These are phyloP conservation scores for Ispidina lecontei DNA, from an alignment of 2,797 vertebrate species.

Conservation along the genomic window DNA sequence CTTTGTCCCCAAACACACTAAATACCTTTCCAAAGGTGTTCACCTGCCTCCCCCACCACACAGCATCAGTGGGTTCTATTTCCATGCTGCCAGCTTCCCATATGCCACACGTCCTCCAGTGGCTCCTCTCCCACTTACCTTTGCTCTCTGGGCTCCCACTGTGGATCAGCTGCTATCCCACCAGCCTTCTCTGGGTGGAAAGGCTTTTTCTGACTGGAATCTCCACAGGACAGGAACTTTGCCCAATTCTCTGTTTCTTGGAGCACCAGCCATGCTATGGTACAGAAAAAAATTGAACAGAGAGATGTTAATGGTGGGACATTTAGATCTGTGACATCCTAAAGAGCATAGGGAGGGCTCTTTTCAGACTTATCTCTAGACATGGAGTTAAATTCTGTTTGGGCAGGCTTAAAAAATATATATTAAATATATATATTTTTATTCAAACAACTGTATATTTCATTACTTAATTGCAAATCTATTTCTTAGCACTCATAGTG, in stretches of 20 bases:
- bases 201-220: not conserved
- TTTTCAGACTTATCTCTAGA: not conserved
- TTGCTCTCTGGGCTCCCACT: slow-evolving; percentile 10
- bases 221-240: not conserved
- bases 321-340: not conserved
- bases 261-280: not conserved
- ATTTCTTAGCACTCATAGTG: not conserved
- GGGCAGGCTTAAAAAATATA: not conserved
- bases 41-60: not conserved
- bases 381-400: not conserved
- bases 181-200: not conserved
- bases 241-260: not conserved
- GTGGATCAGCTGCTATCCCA: not conserved
- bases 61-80: not conserved
- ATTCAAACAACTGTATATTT: not conserved
- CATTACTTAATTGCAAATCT: not conserved
- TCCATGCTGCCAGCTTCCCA: slow-evolving; percentile 33
- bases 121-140: slow-evolving; percentile 44
- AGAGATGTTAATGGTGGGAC: not conserved
- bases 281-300: slow-evolving; percentile 11
- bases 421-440: no score
- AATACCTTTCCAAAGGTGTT: not conserved
- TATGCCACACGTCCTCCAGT: slow-evolving; percentile 47
- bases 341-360: not conserved
- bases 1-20: not conserved